Percentiles rank a stretch among this genome's conserved stretches.
These are phyloP conservation scores for Ormyrus thymus DNA, from an alignment of 2,888 invertebrate genomes.

Conservation along the genomic window DNA sequence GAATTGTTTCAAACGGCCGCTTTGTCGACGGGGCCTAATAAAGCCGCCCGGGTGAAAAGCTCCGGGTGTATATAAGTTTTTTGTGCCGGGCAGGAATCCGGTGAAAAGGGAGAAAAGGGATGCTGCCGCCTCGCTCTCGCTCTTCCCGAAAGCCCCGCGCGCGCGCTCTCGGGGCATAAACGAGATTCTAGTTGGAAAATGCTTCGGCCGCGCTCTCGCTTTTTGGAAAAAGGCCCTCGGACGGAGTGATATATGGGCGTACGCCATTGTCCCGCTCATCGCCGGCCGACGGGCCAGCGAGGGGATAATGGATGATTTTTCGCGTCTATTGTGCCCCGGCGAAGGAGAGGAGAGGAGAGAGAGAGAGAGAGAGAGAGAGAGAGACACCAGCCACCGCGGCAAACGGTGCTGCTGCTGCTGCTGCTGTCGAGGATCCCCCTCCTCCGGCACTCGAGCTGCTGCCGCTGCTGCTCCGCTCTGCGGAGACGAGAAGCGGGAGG, in stretches of 20 bases:
- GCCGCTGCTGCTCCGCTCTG: no score
- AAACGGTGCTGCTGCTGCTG: slow-evolving; percentile 51
- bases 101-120: slow-evolving; percentile 51
- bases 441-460: no score
- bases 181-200: slow-evolving; percentile 63
- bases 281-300: slow-evolving; percentile 51
- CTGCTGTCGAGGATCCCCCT: no score
- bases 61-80: slow-evolving; percentile 18
- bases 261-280: slow-evolving; percentile 64
- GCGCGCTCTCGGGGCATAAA: slow-evolving; percentile 57
- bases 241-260: slow-evolving; percentile 73
- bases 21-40: slow-evolving; percentile 21
- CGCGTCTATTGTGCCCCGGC: slow-evolving; percentile 71
- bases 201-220: slow-evolving; percentile 56
- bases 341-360: slow-evolving; percentile 38
- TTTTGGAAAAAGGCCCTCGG: slow-evolving; percentile 68
- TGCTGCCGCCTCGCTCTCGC: slow-evolving; percentile 53
- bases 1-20: slow-evolving; percentile 32
- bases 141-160: slow-evolving; percentile 71
- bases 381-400: slow-evolving; percentile 56
- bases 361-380: slow-evolving; percentile 13
- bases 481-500: not conserved
- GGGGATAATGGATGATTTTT: slow-evolving; percentile 74
- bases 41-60: slow-evolving; percentile 29
- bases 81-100: not conserved